These are phyloP conservation scores for Sminthurides bifidus DNA, from an alignment of 1,140 invertebrate species.

Conservation along the genomic window DNA sequence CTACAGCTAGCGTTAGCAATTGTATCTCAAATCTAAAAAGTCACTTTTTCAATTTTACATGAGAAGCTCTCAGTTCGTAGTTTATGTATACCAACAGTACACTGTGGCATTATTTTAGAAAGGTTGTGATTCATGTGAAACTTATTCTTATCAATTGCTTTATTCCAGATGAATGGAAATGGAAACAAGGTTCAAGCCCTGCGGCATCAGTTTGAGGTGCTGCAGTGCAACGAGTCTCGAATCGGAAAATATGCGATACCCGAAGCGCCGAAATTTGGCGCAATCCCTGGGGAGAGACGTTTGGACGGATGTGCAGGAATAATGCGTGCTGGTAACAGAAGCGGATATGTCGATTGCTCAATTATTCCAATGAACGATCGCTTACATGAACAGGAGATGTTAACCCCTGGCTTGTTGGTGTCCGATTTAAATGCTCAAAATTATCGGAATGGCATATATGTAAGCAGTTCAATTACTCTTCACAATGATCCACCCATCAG, in stretches of 20 bases:
- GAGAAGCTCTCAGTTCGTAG: background rate
- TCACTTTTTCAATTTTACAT: no score
- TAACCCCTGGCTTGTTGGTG: background rate
- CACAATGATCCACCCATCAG: background rate
- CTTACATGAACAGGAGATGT: background rate
- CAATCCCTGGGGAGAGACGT: background rate
- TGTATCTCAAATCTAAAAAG: no score
- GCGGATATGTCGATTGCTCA: background rate
- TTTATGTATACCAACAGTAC: background rate
- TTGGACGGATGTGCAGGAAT: background rate
- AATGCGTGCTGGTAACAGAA: background rate
- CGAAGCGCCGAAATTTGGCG: background rate
- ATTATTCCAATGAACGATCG: background rate
- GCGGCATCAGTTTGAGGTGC: conserved; percentile 26
- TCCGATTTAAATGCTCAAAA: background rate
- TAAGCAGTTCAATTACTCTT: conserved; percentile 16
- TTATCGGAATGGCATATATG: conserved; percentile 26
- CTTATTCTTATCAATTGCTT: no score
- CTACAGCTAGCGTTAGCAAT: no score
- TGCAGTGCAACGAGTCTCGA: conserved; percentile 13
- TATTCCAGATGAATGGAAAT: conserved; percentile 14
- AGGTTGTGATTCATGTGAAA: no score
- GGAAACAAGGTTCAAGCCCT: conserved; percentile 29
- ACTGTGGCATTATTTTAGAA: no score
- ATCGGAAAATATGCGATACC: background rate